Conservation (phyloP, 2,888 invertebrate genomes). For the Heliconius aoede region DNA sequence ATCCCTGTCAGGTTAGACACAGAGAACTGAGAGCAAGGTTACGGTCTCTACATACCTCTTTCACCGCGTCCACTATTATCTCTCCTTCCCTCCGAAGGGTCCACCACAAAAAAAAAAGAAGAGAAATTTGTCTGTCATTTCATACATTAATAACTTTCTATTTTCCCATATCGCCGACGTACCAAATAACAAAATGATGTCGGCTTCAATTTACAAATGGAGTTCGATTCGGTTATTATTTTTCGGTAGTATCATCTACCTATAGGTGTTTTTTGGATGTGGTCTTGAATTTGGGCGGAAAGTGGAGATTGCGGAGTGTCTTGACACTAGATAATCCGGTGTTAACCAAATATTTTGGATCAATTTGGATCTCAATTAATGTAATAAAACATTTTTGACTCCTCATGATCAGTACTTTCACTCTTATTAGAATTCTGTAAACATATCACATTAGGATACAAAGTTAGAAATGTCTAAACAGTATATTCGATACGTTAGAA, state of each 20-base stretch:
- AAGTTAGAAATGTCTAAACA: background rate
- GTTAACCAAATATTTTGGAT: no score
- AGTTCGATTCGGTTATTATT: background rate
- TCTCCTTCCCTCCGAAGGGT: no score
- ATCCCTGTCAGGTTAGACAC: no score
- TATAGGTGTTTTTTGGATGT: background rate
- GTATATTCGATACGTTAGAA: background rate
- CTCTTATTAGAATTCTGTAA: background rate
- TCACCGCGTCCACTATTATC: no score
- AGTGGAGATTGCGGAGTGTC: background rate
- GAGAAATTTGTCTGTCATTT: background rate
- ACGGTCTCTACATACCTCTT: no score
- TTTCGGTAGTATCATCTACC: background rate
- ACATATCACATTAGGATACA: background rate
- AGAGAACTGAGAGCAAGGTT: no score
- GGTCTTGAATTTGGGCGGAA: background rate
- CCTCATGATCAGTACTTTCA: no score
- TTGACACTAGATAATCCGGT: no score
- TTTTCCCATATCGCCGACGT: conserved; percentile 1
- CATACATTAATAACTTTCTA: conserved; percentile 3
- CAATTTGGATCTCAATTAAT: no score
- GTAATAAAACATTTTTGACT: no score
- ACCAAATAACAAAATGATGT: conserved; percentile 6
- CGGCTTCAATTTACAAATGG: conserved; percentile 16
- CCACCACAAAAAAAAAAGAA: no score